Evolutionary conservation across 2,888 invertebrate genomes (phyloP), one percentile per base, ranked within the genome.

Genomic region (Chrysomela aeneicollis): DNA sequence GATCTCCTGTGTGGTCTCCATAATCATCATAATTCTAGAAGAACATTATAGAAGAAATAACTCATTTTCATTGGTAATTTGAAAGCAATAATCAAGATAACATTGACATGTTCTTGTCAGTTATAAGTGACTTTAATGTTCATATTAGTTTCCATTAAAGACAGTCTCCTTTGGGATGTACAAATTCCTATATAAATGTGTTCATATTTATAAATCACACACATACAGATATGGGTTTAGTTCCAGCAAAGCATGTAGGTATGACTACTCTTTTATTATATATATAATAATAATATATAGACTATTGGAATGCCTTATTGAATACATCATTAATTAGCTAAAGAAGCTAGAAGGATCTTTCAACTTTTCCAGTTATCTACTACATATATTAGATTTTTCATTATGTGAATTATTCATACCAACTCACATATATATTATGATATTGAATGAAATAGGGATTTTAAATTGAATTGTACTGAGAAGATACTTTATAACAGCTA

Each of bases 1-100:
- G 91, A 81, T 92, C 92, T 10, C 91, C 92, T 5, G 90, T 89
- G 73, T 90, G 90, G 10, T 87, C 86, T 70, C 87, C 89, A 75
- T 89, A 88, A 49, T 88, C 88, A 49, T 84, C 85, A 64, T 78
- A 80, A 58, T 77, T 77, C 53, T 75, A 78, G 46, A n/a, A n/a
- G n/a, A n/a, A n/a, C n/a, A n/a, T n/a, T n/a, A n/a, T n/a, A n/a
- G n/a, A n/a, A n/a, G n/a, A n/a, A n/a, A n/a, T n/a, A n/a, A n/a
- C n/a, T n/a, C n/a, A n/a, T n/a, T n/a, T n/a, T n/a, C n/a, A n/a
- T n/a, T 26, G 26, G 26, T 26, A 35, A 35, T 35, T 9, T 35
- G 32, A 9, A 35, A 35, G 2, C 26, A 35, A 35, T 9, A 57
- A 63, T 63, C 59, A 54, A 67, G 64, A 49, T 52, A 55, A 50